Evolutionary conservation across 2,888 invertebrate genomes (phyloP).

Genomic region (Dorcus parallelipipedus): DNA sequence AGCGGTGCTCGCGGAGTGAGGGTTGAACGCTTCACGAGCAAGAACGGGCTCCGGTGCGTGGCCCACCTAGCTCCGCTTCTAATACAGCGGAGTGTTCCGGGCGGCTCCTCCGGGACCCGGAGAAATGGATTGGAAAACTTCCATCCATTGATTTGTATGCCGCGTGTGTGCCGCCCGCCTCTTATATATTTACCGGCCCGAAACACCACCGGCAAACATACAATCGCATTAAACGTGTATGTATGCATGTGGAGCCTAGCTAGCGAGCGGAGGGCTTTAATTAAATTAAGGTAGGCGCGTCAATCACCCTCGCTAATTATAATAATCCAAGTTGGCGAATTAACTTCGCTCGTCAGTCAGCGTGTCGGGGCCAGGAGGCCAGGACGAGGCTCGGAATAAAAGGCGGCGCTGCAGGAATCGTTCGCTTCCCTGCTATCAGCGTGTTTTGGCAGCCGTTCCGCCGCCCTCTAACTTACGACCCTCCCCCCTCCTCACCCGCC

Average conservation of each 20-base stretch:
- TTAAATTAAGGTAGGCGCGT: conserved; percentile 30
- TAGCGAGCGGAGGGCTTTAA: conserved; percentile 18
- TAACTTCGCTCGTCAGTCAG: conserved; percentile 24
- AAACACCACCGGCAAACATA: conserved; percentile 6
- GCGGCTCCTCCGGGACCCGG: conserved; percentile 31
- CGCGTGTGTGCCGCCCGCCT: conserved; percentile 36
- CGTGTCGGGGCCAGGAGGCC: background rate
- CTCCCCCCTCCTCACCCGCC: conserved; percentile 12
- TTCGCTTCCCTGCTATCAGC: conserved; percentile 21
- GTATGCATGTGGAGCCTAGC: background rate
- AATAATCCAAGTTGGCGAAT: conserved; percentile 25
- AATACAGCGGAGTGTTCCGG: conserved; percentile 27
- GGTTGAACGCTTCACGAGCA: conserved; percentile 1
- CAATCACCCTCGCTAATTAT: conserved; percentile 30
- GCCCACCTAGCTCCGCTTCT: conserved; percentile 13
- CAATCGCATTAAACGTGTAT: conserved; percentile 7
- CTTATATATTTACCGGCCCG: conserved; percentile 39
- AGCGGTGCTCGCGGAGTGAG: background rate
- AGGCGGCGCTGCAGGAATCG: conserved; percentile 10
- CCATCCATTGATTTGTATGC: conserved; percentile 51
- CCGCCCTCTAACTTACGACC: conserved; percentile 30
- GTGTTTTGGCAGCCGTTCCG: conserved; percentile 25
- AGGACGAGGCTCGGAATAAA: background rate
- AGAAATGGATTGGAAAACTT: conserved; percentile 51
- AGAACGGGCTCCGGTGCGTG: background rate